phyloP scores from a whole-genome alignment of 2,888 invertebrate species.

The Caenorhabditis sp. region DNA sequence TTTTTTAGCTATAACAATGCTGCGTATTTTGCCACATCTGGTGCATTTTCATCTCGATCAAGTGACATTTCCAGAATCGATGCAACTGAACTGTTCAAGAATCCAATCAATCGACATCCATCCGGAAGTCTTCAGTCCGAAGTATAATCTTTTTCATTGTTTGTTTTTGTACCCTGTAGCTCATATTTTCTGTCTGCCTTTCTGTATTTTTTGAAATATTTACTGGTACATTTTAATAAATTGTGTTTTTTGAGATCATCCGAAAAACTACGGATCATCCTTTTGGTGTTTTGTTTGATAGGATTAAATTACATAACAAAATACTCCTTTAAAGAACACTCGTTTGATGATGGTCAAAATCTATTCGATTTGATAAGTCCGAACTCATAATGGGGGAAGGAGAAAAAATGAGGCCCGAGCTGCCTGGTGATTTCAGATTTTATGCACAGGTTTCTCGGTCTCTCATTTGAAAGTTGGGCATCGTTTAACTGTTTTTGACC shows the following conservation, averaged over 20 bases:
- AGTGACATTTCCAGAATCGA: slow-evolving; percentile 66
- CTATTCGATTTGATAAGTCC: too few relatives aligned
- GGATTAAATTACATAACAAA: not conserved
- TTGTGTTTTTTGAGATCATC: not conserved
- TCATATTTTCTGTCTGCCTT: not conserved
- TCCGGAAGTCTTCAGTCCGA: slow-evolving; percentile 53
- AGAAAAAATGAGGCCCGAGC: too few relatives aligned
- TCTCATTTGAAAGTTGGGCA: too few relatives aligned
- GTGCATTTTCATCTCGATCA: slow-evolving; percentile 57
- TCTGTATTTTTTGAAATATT: not conserved
- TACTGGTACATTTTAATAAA: slow-evolving; percentile 3
- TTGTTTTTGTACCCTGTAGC: not conserved
- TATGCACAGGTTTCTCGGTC: too few relatives aligned
- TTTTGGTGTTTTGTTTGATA: not conserved
- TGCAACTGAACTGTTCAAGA: slow-evolving; percentile 58
- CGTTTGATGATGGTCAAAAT: too few relatives aligned
- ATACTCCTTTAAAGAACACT: not conserved
- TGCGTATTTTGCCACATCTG: slow-evolving; percentile 66
- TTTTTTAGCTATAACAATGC: slow-evolving; percentile 68
- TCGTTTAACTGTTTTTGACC: too few relatives aligned
- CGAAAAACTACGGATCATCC: not conserved
- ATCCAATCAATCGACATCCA: slow-evolving; percentile 39
- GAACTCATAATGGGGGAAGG: too few relatives aligned
- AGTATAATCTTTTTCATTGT: slow-evolving; percentile 26
- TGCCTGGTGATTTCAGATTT: too few relatives aligned